Conservation (phyloP, 2,797 vertebrate genomes). For the Crypturellus tataupa region DNA sequence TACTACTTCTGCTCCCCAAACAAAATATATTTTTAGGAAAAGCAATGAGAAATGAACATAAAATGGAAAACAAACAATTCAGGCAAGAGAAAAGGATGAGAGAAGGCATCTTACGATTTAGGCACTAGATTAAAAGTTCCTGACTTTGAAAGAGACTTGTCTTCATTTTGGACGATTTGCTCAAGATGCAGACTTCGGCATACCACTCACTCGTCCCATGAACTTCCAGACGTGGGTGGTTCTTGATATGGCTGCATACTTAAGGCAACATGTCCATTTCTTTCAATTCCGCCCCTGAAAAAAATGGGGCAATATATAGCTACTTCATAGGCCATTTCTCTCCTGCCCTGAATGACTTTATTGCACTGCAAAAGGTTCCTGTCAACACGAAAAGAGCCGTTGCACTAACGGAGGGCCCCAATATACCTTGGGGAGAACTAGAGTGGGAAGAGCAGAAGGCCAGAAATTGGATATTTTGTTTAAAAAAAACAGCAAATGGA, state of each 20-base stretch:
- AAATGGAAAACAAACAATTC: neutral
- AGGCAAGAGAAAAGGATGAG: neutral
- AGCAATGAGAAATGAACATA: neutral
- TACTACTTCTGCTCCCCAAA: neutral
- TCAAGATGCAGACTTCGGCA: neutral
- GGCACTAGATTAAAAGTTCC: neutral
- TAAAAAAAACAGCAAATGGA: neutral
- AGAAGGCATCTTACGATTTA: neutral
- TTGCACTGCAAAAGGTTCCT: neutral
- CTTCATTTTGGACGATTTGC: neutral
- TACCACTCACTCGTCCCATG: neutral
- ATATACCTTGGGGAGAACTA: neutral
- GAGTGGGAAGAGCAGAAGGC: neutral
- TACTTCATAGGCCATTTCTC: neutral
- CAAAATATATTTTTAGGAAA: neutral
- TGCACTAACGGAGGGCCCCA: neutral
- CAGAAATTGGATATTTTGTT: neutral
- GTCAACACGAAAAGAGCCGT: neutral
- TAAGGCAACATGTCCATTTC: neutral
- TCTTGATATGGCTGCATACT: neutral
- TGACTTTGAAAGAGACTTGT: neutral
- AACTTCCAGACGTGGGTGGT: neutral
- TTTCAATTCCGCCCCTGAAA: neutral
- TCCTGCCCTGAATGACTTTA: neutral
- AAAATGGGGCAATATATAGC: neutral